Base-by-base conservation (phyloP, 2,888 invertebrate genomes). In the Ormyrus rosae region DNA sequence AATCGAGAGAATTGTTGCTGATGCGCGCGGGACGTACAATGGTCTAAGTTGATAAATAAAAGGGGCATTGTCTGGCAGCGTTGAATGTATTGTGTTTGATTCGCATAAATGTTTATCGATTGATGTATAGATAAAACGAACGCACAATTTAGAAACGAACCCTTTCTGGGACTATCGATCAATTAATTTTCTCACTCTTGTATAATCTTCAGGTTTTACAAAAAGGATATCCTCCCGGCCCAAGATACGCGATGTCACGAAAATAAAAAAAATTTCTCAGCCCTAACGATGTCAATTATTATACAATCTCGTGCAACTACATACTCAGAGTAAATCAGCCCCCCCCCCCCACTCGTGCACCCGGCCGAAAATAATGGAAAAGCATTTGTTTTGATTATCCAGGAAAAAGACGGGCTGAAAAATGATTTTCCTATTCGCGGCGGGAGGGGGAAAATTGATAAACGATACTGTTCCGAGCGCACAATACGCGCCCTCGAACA, bases 321-420 rank as follows among this genome's bases (percentile, higher is more conserved):
- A 19, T 19, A 19, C 19, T 19, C 19, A 19, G 19, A 19, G 19
- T 19, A 19, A 50, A 9, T 68, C 11, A n/a, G n/a, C 5, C 11
- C 5, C 5, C 5, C 11, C 5, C 5, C 56, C n/a, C n/a, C 10
- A 10, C 56, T 56, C 11, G 11, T 56, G 56, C 56, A 56, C 34
- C 19, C 19, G 13, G 19, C 34, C 6, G 55, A 13, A n/a, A 51
- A 51, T 51, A 58, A 64, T 19, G 56, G 45, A 68, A 68, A 34
- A 64, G n/a, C 63, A 79, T 70, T 79, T 58, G 70, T 69, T 74
- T 74, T 67, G 65, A 67, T 72, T 60, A 72, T 50, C 65, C 51
- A 50, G 45, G 53, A 76, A 19, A 63, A 76, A 34, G 13, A 19
- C 13, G 13, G 19, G 11, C 50, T 80, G 80, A 80, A 80, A 80